These are phyloP conservation scores for Cassiopea xamachana DNA, from an alignment of 30 jellyfish, hydroid and myxozoan species.

Conservation along the genomic window DNA sequence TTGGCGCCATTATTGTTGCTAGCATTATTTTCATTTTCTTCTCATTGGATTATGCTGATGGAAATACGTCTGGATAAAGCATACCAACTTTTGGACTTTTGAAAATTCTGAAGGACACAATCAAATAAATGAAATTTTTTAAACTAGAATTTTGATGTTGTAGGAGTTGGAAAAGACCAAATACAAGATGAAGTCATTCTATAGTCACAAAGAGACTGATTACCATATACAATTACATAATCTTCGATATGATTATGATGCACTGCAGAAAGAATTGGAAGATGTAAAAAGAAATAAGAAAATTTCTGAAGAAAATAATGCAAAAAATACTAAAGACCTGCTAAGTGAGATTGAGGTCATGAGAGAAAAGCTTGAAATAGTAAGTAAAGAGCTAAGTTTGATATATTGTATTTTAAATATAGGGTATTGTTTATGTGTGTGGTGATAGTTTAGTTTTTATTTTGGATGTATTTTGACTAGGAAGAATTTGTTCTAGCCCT, in stretches of 20 bases:
- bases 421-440: too few relatives aligned
- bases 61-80: too few relatives aligned
- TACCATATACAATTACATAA: constrained; percentile 52
- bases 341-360: constrained; percentile 56
- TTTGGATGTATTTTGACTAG: too few relatives aligned
- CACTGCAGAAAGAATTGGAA: constrained; percentile 1
- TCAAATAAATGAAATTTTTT: too few relatives aligned
- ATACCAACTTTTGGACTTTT: too few relatives aligned
- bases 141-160: not conserved
- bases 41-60: too few relatives aligned
- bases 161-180: constrained; percentile 34
- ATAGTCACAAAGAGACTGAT: constrained; percentile 13
- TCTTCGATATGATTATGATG: constrained; percentile 21
- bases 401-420: not conserved
- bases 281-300: constrained; percentile 3
- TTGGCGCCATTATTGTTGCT: too few relatives aligned
- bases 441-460: too few relatives aligned
- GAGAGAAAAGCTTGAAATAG: constrained; percentile 74
- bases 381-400: not conserved
- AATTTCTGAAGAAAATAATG: not conserved
- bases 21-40: too few relatives aligned
- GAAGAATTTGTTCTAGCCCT: too few relatives aligned
- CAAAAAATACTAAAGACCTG: constrained; percentile 35
- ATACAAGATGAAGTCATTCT: constrained; percentile 7
- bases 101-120: too few relatives aligned